phyloP scores from a whole-genome alignment of 1,140 invertebrate species.

The Magallana ariakensis region DNA sequence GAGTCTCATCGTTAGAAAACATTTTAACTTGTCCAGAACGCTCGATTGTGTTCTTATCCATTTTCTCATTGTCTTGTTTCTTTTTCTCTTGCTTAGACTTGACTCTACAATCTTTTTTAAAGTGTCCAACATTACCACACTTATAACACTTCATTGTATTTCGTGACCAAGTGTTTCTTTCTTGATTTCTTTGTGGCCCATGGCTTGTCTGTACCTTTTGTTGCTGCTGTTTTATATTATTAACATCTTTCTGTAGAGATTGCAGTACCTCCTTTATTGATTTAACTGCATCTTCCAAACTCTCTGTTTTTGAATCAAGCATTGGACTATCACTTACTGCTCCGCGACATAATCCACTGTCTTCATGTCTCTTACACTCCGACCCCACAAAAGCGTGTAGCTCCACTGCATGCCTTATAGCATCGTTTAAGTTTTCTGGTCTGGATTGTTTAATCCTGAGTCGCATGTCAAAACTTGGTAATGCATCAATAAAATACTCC shows the following conservation, averaged over 20 bases:
- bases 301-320: not conserved
- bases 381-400: slow-evolving; percentile 43
- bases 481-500: slow-evolving; percentile 46
- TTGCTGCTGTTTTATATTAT: not conserved
- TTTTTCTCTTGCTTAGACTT: not conserved
- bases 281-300: not conserved
- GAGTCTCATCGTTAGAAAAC: not conserved
- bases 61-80: not conserved
- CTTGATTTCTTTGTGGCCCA: not conserved
- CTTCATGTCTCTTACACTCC: not conserved
- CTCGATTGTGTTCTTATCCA: not conserved
- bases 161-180: too few species aligned
- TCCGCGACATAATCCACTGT: not conserved
- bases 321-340: not conserved
- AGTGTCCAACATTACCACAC: slow-evolving; percentile 23
- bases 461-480: slow-evolving; percentile 39
- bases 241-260: slow-evolving; percentile 19
- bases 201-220: not conserved
- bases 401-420: slow-evolving; percentile 41
- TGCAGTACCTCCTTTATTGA: not conserved
- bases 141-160: not conserved
- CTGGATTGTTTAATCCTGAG: slow-evolving; percentile 50
- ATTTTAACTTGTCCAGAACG: not conserved
- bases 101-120: not conserved
- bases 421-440: slow-evolving; percentile 41